Conservation (phyloP, 2,797 vertebrate species). For the Orestias chungarensis region DNA sequence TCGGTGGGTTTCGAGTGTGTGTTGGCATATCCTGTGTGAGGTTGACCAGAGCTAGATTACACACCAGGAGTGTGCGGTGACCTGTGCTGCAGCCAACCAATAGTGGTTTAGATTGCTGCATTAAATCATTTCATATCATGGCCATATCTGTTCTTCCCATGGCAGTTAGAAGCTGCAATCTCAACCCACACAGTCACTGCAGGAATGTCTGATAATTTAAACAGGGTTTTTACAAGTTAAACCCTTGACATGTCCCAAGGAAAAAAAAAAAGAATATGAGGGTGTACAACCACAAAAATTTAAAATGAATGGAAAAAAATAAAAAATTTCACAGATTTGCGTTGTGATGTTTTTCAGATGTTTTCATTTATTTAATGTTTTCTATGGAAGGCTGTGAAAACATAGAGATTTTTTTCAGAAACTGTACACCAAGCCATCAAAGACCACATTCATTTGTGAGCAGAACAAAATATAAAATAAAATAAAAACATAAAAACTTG, state of each 20-base stretch:
- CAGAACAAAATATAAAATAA: conserved; percentile 5
- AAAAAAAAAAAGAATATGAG: not conserved
- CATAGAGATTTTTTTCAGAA: conserved; percentile 11
- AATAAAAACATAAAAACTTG: not conserved
- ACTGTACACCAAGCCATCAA: conserved; percentile 4
- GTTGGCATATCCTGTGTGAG: conserved; percentile 76
- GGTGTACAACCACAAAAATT: not conserved
- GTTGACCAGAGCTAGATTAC: conserved; percentile 75
- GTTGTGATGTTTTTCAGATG: not conserved
- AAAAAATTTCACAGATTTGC: not conserved
- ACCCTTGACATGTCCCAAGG: conserved; percentile 6
- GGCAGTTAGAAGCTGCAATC: conserved; percentile 65
- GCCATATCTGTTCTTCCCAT: conserved; percentile 70
- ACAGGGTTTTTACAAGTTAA: conserved; percentile 34
- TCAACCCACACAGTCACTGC: conserved; percentile 53
- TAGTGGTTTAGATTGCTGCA: conserved; percentile 65
- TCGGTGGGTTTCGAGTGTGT: conserved; percentile 65
- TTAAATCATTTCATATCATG: conserved; percentile 75
- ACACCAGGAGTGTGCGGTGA: conserved; percentile 70
- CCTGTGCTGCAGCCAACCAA: conserved; percentile 66
- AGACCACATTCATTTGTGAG: not conserved
- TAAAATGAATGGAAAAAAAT: not conserved
- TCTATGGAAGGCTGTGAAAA: conserved; percentile 7
- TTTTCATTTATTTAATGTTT: conserved; percentile 17
- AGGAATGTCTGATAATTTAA: conserved; percentile 55